phyloP scores from a whole-genome alignment of 2,797 vertebrate species.

The Microtus obscurus region DNA sequence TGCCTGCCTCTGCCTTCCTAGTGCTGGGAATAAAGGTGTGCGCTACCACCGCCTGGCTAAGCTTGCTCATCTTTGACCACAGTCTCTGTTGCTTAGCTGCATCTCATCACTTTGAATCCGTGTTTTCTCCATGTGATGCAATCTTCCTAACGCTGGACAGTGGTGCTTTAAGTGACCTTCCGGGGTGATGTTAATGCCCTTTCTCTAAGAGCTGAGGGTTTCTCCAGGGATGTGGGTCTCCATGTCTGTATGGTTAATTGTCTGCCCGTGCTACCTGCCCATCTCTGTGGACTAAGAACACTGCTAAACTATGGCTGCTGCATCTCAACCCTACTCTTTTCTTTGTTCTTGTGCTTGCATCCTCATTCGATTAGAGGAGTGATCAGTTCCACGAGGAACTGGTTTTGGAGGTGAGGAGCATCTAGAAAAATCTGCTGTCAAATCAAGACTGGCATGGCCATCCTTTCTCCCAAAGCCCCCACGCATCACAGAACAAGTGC shows the following conservation, averaged over 20 bases:
- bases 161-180: background rate
- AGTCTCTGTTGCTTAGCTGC: background rate
- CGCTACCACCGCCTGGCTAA: too few relatives aligned
- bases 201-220: background rate
- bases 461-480: background rate
- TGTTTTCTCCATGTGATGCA: background rate
- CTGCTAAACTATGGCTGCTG: background rate
- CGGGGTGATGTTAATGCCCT: background rate
- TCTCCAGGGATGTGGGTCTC: background rate
- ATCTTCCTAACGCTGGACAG: too few relatives aligned
- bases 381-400: background rate
- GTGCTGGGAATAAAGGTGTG: too few relatives aligned
- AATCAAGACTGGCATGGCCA: background rate
- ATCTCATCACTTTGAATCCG: background rate
- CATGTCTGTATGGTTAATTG: background rate
- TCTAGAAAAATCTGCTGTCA: background rate
- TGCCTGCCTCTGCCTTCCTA: too few relatives aligned
- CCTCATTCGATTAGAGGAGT: background rate
- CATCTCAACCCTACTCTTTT: too few relatives aligned
- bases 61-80: background rate
- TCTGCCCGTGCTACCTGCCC: background rate
- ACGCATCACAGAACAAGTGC: too few relatives aligned
- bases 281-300: background rate
- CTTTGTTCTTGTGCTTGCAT: background rate
- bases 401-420: background rate